These are phyloP conservation scores for Hormiphora californensis DNA, from an alignment of 37 sponge, comb jelly and placozoan genomes.

Conservation along the genomic window DNA sequence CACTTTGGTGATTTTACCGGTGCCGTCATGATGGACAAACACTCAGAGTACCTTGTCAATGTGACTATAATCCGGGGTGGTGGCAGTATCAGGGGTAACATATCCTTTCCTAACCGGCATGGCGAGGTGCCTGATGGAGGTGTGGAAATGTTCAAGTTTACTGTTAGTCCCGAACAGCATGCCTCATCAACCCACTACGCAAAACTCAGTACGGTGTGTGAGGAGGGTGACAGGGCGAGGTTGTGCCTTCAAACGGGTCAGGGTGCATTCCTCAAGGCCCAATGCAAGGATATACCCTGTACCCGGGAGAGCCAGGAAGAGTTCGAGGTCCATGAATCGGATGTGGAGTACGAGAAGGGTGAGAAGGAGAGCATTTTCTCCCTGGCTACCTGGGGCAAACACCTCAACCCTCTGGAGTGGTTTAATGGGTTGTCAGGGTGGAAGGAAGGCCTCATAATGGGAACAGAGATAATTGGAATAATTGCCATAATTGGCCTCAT, in stretches of 20 bases:
- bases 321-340: constrained; percentile 24
- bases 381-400: constrained; percentile 33
- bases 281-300: neutral
- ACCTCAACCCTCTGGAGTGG: constrained; percentile 43
- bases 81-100: constrained; percentile 38
- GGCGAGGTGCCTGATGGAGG: too few relatives aligned
- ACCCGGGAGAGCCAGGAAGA: neutral
- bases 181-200: neutral
- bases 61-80: constrained; percentile 5
- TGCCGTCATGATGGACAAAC: constrained; percentile 49
- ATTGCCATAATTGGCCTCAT: neutral
- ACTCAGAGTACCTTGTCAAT: constrained; percentile 34
- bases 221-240: neutral
- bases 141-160: constrained; percentile 18
- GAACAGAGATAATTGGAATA: constrained; percentile 16
- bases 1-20: constrained; percentile 35
- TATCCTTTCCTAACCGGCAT: too few relatives aligned
- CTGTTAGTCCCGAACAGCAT: neutral
- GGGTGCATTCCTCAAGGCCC: neutral
- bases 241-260: neutral
- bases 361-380: constrained; percentile 43
- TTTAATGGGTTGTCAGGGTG: constrained; percentile 27
- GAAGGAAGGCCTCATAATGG: constrained; percentile 41
- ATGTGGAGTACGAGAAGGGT: constrained; percentile 16
- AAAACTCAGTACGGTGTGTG: neutral